Percentiles rank a stretch among this genome's conserved stretches.
phyloP scores from a whole-genome alignment of 2,888 invertebrate species.

The Lumbricus terrestris region DNA sequence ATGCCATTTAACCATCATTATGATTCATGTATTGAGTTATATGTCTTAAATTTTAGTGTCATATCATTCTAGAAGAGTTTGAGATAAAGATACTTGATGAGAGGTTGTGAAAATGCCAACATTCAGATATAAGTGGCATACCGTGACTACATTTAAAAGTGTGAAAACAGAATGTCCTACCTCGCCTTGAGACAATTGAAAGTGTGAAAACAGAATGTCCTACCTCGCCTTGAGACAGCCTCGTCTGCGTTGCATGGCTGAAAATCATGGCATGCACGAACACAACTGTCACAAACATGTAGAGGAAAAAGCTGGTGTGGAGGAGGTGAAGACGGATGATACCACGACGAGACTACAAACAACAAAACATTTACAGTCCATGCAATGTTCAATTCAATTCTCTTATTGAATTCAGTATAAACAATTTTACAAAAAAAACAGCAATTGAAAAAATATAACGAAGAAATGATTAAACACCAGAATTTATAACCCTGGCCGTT shows the following conservation, averaged over 20 bases:
- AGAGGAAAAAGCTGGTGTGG: slow-evolving; percentile 23
- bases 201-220: background rate
- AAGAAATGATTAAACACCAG: too few species aligned
- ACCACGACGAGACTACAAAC: slow-evolving; percentile 3
- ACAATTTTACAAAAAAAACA: too few species aligned
- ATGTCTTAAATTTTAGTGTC: too few species aligned
- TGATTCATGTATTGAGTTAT: too few species aligned
- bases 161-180: background rate
- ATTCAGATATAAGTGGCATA: too few species aligned
- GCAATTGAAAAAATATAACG: too few species aligned
- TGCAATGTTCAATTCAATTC: background rate
- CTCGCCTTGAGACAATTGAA: background rate
- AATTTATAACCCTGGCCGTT: too few species aligned
- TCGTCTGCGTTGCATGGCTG: slow-evolving; percentile 1
- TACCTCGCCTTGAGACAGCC: background rate
- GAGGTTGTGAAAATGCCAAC: too few species aligned
- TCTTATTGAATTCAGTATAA: too few species aligned
- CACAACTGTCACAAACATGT: slow-evolving; percentile 14
- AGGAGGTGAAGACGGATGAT: slow-evolving; percentile 17
- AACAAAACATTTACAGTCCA: background rate
- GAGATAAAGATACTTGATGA: background rate
- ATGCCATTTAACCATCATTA: too few species aligned
- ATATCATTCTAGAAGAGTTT: background rate
- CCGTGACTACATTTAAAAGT: too few species aligned
- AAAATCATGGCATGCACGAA: slow-evolving; percentile 10